Percentiles rank a stretch among this genome's conserved stretches.
Evolutionary conservation across 2,797 vertebrate genomes (phyloP).

Genomic region (Xerus rutilus): DNA sequence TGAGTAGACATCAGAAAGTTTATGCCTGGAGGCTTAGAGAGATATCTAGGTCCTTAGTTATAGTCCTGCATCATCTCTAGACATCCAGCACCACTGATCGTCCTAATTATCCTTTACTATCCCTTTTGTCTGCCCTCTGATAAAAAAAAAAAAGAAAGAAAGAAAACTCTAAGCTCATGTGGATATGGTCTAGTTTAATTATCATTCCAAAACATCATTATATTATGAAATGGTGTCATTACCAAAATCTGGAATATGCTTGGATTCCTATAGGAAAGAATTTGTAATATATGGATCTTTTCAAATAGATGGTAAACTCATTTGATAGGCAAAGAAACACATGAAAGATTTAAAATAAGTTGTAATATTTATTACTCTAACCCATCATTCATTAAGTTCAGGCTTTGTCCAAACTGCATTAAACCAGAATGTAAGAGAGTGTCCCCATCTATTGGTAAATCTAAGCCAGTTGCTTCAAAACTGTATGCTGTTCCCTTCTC

Average conservation of each 20-base stretch:
- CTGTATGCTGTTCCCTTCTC: neutral
- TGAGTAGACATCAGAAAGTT: neutral
- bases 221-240: slow-evolving; percentile 64
- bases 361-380: neutral
- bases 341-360: slow-evolving; percentile 20
- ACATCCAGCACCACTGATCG: neutral
- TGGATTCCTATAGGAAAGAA: slow-evolving; percentile 62
- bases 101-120: neutral
- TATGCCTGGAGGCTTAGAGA: neutral
- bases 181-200: slow-evolving; percentile 7
- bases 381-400: neutral
- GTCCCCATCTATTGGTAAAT: slow-evolving; percentile 71
- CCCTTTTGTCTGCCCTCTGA: neutral
- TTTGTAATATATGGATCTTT: slow-evolving; percentile 22
- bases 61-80: neutral
- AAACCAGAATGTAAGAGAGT: neutral
- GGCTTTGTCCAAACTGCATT: slow-evolving; percentile 32
- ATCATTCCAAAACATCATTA: slow-evolving; percentile 41
- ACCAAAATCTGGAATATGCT: slow-evolving; percentile 77
- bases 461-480: slow-evolving; percentile 55
- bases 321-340: slow-evolving; percentile 23
- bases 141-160: neutral
- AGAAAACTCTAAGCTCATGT: slow-evolving; percentile 10
- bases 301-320: slow-evolving; percentile 70
- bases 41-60: neutral